Percentiles rank a stretch among this genome's conserved stretches.
Evolutionary conservation across 2,888 invertebrate genomes (phyloP).

Genomic region (Hirtodrosophila cameraria): DNA sequence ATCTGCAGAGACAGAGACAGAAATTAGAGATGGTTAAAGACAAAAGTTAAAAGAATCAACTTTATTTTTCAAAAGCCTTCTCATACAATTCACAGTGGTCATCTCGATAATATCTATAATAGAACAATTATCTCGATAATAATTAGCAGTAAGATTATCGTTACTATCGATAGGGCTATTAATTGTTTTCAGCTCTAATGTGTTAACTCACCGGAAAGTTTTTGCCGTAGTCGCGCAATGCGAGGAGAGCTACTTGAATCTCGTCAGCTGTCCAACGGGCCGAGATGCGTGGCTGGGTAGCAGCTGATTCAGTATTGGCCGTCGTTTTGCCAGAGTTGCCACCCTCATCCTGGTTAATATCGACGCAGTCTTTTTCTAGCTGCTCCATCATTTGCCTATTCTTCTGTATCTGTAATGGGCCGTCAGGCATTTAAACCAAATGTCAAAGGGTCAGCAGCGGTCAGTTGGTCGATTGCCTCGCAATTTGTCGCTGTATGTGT

Average conservation of each 20-base stretch:
- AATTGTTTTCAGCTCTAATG: too few relatives aligned
- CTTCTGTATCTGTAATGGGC: constrained; percentile 91
- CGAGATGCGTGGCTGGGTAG: constrained; percentile 90
- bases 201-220: constrained; percentile 89
- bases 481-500: background rate
- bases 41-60: too few relatives aligned
- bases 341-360: constrained; percentile 44
- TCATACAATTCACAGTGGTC: too few relatives aligned
- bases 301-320: constrained; percentile 85
- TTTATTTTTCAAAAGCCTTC: too few relatives aligned
- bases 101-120: too few relatives aligned
- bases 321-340: constrained; percentile 83
- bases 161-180: too few relatives aligned
- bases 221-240: constrained; percentile 92
- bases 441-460: constrained; percentile 28
- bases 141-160: background rate
- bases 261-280: constrained; percentile 97
- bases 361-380: constrained; percentile 64
- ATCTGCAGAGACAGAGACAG: constrained; percentile 85
- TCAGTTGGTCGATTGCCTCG: constrained; percentile 8
- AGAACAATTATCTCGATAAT: background rate
- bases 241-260: constrained; percentile 94
- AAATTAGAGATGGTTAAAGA: background rate
- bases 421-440: constrained; percentile 71
- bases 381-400: constrained; percentile 94